Evolutionary conservation across 1,140 invertebrate species (phyloP), one percentile per base, ranked within the genome.

Genomic region (Drosophila nasuta): DNA sequence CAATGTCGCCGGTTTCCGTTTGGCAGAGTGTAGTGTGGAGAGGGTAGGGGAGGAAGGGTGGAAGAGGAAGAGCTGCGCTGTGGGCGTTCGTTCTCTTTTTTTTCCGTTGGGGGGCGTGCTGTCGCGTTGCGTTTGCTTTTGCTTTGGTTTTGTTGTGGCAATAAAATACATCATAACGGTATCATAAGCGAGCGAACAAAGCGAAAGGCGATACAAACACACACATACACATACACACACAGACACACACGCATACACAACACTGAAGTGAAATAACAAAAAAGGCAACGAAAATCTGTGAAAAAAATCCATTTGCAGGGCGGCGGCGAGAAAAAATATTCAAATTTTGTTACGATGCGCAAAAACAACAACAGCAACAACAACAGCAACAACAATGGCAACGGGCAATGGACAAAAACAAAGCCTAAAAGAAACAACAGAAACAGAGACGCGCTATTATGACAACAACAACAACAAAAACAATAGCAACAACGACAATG

Each of bases 161-260:
- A 89, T 89, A 89, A 89, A 89, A 89, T 89, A 89, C 85, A 89
- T 89, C 85, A 89, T 89, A 89, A 89, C 85, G 85, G 85, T 89
- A 89, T 89, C 85, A 89, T 89, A 89, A 89, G 86, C 85, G 76
- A 69, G 79, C 82, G 80, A 86, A 86, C 82, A 86, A 86, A 86
- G 81, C 81, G 73, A 76, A 76, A 60, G 73, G 73, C 73, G 81
- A 83, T 83, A 83, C 77, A 80, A 59, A 68, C 74, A 66, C 66
- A 66, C 45, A 73, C 56, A 70, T 65, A 20, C 1, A 68, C 74
- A 66, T 63, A 66, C 45, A 73, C 56, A 70, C 68, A 20, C 1
- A 20, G 20, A 76, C 46, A 45, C 43, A 78, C 30, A 38, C 43
- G 45, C 5, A 13, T 13, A 28, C 20, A 65, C 15, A 57, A n/a